Percentiles rank a stretch among this genome's conserved stretches.
phyloP scores from a whole-genome alignment of 1,140 invertebrate genomes.

The Phymorhynchus buccinoides region DNA sequence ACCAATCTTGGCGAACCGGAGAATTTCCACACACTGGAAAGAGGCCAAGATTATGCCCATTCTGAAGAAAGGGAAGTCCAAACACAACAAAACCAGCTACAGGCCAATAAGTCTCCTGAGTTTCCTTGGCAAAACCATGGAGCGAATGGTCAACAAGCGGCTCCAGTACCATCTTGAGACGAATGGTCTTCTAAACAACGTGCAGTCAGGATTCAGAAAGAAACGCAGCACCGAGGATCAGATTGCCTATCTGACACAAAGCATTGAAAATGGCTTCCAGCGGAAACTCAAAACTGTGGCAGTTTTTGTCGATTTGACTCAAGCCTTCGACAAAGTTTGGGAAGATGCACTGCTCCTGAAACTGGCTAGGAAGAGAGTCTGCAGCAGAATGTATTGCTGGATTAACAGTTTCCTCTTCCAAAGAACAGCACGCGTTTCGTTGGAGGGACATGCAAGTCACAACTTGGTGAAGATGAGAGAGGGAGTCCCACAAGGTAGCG shows the following conservation, averaged over 20 bases:
- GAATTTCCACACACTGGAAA: no score
- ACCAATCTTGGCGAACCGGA: no score
- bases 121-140: conserved; percentile 11
- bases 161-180: background rate
- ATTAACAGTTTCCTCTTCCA: no score
- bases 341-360: conserved; percentile 37
- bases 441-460: no score
- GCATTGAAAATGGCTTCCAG: conserved; percentile 33
- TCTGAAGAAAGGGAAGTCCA: background rate
- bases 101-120: conserved; percentile 20
- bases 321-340: conserved; percentile 44
- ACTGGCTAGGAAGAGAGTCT: no score
- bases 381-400: no score
- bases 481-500: no score
- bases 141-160: conserved; percentile 26
- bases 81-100: conserved; percentile 10
- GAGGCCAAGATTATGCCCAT: background rate
- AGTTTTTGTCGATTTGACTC: conserved; percentile 33
- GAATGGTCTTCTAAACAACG: background rate
- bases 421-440: no score
- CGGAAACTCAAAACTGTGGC: conserved; percentile 32
- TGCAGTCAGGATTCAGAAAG: background rate
- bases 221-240: conserved; percentile 5
- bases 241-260: background rate
- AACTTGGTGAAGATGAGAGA: no score